A percentile compares a stretch with the other conserved stretches of the same genome.
phyloP scores from a whole-genome alignment of 1,140 invertebrate genomes.

The Potamilus streckersoni region DNA sequence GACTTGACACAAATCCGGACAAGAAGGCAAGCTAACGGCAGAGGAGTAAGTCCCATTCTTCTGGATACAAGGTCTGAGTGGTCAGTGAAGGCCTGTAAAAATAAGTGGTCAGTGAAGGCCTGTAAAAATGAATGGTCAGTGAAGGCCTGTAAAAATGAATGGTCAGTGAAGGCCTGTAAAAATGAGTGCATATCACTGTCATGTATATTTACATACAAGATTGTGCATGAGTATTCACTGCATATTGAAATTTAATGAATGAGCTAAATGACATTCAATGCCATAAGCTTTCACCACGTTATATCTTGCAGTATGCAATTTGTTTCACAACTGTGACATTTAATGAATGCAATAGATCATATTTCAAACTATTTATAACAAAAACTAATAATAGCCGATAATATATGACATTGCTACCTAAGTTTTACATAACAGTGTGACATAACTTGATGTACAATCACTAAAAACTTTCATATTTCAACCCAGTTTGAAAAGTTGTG shows the following conservation, averaged over 20 bases:
- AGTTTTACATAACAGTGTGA: no score
- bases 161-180: conserved; percentile 83
- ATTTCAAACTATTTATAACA: no score
- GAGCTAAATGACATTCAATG: background rate
- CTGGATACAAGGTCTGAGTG: conserved; percentile 95
- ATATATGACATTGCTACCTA: no score
- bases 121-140: conserved; percentile 80
- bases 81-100: conserved; percentile 80
- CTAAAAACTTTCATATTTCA: background rate
- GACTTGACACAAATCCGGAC: conserved; percentile 84
- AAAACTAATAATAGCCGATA: no score
- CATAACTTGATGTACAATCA: background rate
- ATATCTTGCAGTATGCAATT: background rate
- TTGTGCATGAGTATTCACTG: background rate
- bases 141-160: conserved; percentile 73
- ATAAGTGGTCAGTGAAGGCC: background rate
- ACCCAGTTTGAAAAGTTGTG: background rate
- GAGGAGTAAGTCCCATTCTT: conserved; percentile 97
- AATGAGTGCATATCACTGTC: background rate
- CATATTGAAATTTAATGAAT: background rate
- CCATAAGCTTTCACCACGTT: background rate
- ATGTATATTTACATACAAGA: background rate
- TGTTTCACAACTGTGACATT: no score
- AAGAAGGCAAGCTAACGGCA: conserved; percentile 89
- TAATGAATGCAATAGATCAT: no score